Base-by-base conservation (phyloP, 2,797 vertebrate genomes). In the Channa striata region DNA sequence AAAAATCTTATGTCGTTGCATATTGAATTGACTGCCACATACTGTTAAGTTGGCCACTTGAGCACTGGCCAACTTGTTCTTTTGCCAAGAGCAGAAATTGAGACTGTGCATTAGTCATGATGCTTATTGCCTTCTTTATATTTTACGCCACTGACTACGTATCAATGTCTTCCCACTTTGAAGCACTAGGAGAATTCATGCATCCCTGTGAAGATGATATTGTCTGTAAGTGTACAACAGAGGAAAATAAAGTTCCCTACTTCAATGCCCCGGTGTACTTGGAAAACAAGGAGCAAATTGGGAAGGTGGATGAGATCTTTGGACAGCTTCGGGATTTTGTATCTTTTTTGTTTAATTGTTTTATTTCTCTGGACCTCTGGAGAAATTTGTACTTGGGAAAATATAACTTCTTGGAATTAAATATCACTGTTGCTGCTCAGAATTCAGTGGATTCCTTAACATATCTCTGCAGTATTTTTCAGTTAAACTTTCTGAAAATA, bases 271-370 rank as follows among this genome's bases (percentile, higher is more conserved):
- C 97, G 0, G 96, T 99, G 34, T 99, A 98, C 76, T 86, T 99
- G 93, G 97, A 99, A 83, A 99, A 99, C 90, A 99, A 99, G 88
- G 97, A 99, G 67, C 97, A 99, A 84, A 97, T 99, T 13, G 98
- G 98, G 17, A 99, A 99, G 89, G 96, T 99, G 82, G 98, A 99
- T 73, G 98, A 99, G 90, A 99, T 99, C 86, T 99, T 99, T 1
- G 97, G 97, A 12, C 97, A 99, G 78, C 93, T 99, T 34, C 93
- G 97, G 65, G 96, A 98, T 78, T 99, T 99, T 93, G 98, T 99
- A 99, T 99, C 98, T 95, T 98, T 96, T 78, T 11, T 61, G 2
- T 4, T 4, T 2, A 30, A 3, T 47, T 21, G 1, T 9, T 12
- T 11, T 10, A 23, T 23, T 57, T 39, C 6, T 57, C 12, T 44